These are phyloP conservation scores for Cephus rjabovi DNA, from an alignment of 2,888 invertebrate species.

Conservation along the genomic window DNA sequence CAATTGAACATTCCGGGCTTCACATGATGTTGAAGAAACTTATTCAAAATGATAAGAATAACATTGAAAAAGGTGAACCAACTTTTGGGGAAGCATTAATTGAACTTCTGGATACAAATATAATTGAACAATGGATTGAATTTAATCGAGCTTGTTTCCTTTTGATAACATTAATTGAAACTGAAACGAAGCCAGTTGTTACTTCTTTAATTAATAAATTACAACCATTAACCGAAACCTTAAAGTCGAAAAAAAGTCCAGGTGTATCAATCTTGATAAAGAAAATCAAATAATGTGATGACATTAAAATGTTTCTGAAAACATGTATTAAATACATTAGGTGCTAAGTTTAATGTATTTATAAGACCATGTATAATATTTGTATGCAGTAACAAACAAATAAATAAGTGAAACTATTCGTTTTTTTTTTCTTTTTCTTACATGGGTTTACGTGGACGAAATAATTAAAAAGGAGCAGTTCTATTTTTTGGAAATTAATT, in stretches of 20 bases:
- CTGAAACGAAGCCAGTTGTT: constrained; percentile 67
- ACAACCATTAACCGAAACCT: constrained; percentile 61
- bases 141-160: constrained; percentile 85
- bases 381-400: constrained; percentile 14
- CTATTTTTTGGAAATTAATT: not conserved
- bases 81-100: constrained; percentile 74
- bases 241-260: constrained; percentile 71
- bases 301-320: not conserved
- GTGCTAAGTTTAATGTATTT: not conserved
- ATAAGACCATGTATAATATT: not conserved
- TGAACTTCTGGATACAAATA: constrained; percentile 69
- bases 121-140: constrained; percentile 74
- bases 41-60: constrained; percentile 73
- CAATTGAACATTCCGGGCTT: constrained; percentile 79
- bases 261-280: constrained; percentile 76
- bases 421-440: not conserved
- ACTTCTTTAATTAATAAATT: constrained; percentile 69
- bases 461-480: constrained; percentile 5
- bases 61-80: constrained; percentile 57
- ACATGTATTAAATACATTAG: not conserved
- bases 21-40: constrained; percentile 84
- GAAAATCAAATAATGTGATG: constrained; percentile 55
- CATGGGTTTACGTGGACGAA: not conserved
- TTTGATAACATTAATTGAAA: constrained; percentile 76
- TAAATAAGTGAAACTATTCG: constrained; percentile 11